A percentile compares a stretch with the other conserved stretches of the same genome.
Conservation (phyloP, 2,113 vertebrate genomes). For the Ciconia boyciana region DNA sequence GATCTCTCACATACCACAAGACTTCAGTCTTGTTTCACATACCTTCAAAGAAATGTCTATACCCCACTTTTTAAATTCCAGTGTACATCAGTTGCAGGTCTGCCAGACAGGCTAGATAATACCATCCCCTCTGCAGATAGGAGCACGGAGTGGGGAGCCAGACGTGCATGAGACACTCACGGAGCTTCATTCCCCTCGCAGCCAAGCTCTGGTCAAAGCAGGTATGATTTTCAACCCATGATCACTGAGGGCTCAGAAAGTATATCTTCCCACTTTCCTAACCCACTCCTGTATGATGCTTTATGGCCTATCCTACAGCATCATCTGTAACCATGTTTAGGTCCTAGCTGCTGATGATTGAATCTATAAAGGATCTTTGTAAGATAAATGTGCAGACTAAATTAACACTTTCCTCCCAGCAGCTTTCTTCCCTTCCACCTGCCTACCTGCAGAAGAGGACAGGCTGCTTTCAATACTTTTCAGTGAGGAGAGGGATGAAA, state of each 20-base stretch:
- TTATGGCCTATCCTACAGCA: neutral
- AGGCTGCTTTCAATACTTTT: neutral
- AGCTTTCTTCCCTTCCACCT: neutral
- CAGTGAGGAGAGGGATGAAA: neutral
- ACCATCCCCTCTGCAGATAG: neutral
- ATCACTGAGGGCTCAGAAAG: neutral
- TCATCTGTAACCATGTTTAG: neutral
- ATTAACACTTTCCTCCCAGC: neutral
- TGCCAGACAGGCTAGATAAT: neutral
- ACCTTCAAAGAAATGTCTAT: neutral
- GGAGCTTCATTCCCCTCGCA: neutral
- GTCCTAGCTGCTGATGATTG: neutral
- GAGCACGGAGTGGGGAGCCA: neutral
- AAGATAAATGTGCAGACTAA: neutral
- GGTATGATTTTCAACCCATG: neutral
- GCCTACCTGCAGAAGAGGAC: neutral
- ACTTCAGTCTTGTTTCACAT: neutral
- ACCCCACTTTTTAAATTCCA: neutral
- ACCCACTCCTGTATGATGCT: neutral
- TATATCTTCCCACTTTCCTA: neutral
- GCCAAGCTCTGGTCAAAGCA: neutral
- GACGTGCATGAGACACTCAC: fast-evolving
- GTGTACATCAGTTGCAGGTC: neutral
- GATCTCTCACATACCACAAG: neutral
- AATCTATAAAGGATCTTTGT: neutral